Percentiles rank a stretch among this genome's conserved stretches.
These are phyloP conservation scores for Pyrocephalus nanus DNA, from an alignment of 2,797 vertebrate species.

Conservation along the genomic window DNA sequence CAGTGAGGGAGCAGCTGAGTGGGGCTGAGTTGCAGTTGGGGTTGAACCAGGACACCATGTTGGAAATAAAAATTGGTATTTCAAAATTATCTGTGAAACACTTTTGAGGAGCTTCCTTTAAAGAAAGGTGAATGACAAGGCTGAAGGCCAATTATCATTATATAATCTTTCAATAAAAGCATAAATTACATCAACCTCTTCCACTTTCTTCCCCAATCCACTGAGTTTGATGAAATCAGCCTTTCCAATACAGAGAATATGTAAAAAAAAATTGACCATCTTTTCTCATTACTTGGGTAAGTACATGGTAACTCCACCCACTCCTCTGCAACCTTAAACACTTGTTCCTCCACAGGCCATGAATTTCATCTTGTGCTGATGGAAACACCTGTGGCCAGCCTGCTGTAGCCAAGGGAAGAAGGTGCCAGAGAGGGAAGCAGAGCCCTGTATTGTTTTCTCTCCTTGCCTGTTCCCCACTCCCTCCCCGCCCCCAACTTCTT, in stretches of 20 bases:
- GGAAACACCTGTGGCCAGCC: neutral
- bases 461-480: neutral
- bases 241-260: neutral
- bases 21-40: neutral
- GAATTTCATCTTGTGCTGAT: neutral
- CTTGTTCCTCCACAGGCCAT: rapidly evolving
- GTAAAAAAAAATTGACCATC: neutral
- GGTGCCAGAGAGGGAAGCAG: neutral
- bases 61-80: neutral
- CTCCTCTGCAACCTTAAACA: neutral
- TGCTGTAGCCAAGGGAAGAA: neutral
- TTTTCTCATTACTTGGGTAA: neutral
- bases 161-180: neutral
- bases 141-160: neutral
- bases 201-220: neutral
- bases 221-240: neutral
- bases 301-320: neutral
- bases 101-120: neutral
- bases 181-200: neutral
- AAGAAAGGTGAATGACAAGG: neutral
- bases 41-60: rapidly evolving
- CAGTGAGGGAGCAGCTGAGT: neutral
- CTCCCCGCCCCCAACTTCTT: neutral
- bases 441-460: neutral
- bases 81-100: neutral